Conservation (phyloP, 2,888 invertebrate species). For the Bimastos eiseni region DNA sequence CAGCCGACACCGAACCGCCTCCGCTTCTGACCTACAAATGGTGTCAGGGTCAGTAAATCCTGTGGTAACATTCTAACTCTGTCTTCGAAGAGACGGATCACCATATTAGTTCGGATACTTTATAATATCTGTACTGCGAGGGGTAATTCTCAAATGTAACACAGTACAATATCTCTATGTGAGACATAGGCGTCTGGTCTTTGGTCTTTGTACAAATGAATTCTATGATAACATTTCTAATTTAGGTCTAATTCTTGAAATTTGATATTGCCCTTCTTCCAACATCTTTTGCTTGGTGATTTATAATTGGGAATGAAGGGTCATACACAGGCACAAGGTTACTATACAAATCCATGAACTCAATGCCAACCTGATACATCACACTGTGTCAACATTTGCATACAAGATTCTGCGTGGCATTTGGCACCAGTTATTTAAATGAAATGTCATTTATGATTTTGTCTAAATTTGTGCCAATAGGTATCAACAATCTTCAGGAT, state of each 20-base stretch:
- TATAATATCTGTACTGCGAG: background rate
- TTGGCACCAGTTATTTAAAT: too few relatives aligned
- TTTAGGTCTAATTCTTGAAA: too few relatives aligned
- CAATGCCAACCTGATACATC: slow-evolving; percentile 59
- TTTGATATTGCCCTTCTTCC: too few relatives aligned
- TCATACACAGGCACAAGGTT: slow-evolving; percentile 98
- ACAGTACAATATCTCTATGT: background rate
- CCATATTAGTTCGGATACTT: background rate
- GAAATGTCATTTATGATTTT: background rate
- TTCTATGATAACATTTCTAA: background rate
- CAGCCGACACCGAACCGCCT: slow-evolving; percentile 95
- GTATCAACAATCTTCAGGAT: slow-evolving; percentile 83
- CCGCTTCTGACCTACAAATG: slow-evolving; percentile 84
- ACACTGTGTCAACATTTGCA: background rate
- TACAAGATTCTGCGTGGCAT: too few relatives aligned
- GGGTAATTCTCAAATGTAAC: too few relatives aligned
- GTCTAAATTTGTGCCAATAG: slow-evolving; percentile 18
- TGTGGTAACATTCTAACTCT: background rate
- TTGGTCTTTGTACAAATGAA: background rate
- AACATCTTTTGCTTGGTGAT: too few relatives aligned
- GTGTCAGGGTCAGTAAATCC: slow-evolving; percentile 82
- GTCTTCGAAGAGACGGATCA: background rate
- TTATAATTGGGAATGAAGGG: slow-evolving; percentile 38
- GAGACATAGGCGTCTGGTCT: background rate
- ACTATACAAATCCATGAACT: slow-evolving; percentile 99